Base-by-base conservation (phyloP, 2,113 vertebrate species). In the Lonchura striata region DNA sequence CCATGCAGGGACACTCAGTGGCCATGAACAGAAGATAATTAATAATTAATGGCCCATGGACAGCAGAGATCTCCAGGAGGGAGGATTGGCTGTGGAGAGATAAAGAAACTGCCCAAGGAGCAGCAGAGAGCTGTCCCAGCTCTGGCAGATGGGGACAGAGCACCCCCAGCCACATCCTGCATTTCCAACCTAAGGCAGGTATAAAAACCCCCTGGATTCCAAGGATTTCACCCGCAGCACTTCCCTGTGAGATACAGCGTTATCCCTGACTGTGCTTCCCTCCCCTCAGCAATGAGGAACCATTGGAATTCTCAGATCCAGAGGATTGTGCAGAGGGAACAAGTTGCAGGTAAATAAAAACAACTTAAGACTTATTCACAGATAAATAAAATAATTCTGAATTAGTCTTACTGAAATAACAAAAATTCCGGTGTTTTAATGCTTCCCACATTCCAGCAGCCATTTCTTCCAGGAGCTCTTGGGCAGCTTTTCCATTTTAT, bases 281-380 rank as follows among this genome's bases (percentile, higher is more conserved):
- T 39, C 9, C 31, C 53, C 42, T 20, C 25, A 7, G 52, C 30
- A 75, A 22, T 2, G 12, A 50, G 69, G 69, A 68, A 11, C 59
- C 53, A 0, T 9, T 2, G 11, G 30, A 2, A 3, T 52, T 59
- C 70, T 11, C 54, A 5, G 4, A 49, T 11, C 56, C 9, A 41
- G 86, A 22, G 39, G 59, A 6, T 19, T 15, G 7, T 5, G 9
- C 2, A 7, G 27, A 2, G 65, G 46, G 41, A 88, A 52, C 2
- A 3, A 39, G 28, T 2, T 10, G 30, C 42, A 74, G 65, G 41
- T 15, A 46, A 79, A 68, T 49, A 23, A 53, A 54, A 35, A 11
- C 7, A 44, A 44, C 25, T 7, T 30, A 2, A 14, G 35, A 12
- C 3, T 14, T 14, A 10, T 19, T 5, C 8, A 2, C 20, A 11